Percentiles rank a stretch among this genome's conserved stretches.
phyloP scores from a whole-genome alignment of 2,797 vertebrate genomes.

The Heliangelus exortis region DNA sequence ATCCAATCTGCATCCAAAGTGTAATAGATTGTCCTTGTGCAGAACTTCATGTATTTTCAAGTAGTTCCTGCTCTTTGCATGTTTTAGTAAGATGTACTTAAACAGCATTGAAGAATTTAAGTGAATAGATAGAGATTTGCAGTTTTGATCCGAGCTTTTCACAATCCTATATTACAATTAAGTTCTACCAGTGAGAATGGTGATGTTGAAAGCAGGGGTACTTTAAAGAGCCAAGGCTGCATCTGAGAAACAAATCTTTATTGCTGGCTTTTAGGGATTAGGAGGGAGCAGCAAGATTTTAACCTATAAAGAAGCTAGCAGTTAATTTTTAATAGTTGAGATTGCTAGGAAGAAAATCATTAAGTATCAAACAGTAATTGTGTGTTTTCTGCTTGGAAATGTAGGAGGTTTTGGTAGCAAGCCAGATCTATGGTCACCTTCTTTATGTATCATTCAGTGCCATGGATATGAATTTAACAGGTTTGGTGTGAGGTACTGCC shows the following conservation, averaged over 20 bases:
- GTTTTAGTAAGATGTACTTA: neutral
- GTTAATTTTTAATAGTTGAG: constrained; percentile 5
- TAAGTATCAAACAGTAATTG: neutral
- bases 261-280: neutral
- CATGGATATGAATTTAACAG: neutral
- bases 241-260: neutral
- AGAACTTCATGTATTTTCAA: neutral
- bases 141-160: neutral
- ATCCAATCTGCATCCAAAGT: neutral
- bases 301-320: neutral
- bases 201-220: neutral
- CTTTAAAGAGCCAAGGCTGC: neutral
- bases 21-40: neutral
- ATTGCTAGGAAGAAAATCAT: neutral
- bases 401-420: constrained; percentile 42
- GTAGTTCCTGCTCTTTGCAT: neutral
- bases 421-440: neutral
- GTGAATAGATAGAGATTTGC: neutral
- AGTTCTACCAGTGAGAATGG: neutral
- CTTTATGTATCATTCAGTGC: neutral
- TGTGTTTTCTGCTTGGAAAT: neutral
- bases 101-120: neutral
- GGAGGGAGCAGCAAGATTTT: constrained; percentile 4
- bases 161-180: neutral
- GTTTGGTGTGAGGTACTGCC: neutral